Conservation (phyloP, 2,888 invertebrate genomes). For the Ligdia adustata region DNA sequence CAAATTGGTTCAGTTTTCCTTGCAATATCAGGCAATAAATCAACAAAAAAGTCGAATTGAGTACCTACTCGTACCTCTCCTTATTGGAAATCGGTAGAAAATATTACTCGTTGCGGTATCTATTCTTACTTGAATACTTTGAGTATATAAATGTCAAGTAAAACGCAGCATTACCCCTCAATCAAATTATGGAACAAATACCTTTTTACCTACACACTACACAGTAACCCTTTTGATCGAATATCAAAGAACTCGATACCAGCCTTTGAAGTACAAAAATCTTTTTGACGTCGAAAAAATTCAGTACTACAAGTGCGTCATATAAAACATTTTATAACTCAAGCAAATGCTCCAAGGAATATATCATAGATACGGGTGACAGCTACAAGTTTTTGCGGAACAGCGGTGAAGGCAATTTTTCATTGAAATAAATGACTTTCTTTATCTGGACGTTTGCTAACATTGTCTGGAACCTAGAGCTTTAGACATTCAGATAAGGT, state of each 20-base stretch:
- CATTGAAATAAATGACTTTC: slow-evolving; percentile 60
- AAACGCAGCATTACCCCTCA: too few relatives aligned
- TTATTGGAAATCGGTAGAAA: too few relatives aligned
- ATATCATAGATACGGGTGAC: slow-evolving; percentile 41
- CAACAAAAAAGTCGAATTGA: too few relatives aligned
- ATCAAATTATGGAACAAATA: too few relatives aligned
- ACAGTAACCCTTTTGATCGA: slow-evolving; percentile 17
- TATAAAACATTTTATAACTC: slow-evolving; percentile 43
- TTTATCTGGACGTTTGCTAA: slow-evolving; percentile 53
- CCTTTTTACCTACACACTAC: slow-evolving; percentile 12
- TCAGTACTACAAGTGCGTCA: slow-evolving; percentile 28
- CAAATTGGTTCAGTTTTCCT: too few relatives aligned
- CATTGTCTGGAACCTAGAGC: slow-evolving; percentile 34
- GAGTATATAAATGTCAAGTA: too few relatives aligned
- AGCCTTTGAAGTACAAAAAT: slow-evolving; percentile 23
- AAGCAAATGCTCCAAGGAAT: slow-evolving; percentile 41
- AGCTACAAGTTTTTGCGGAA: slow-evolving; percentile 41
- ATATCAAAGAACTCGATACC: slow-evolving; percentile 23
- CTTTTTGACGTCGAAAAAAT: slow-evolving; percentile 34
- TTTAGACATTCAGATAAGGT: slow-evolving; percentile 28
- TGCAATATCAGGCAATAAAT: too few relatives aligned
- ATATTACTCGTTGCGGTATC: too few relatives aligned
- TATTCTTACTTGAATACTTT: too few relatives aligned
- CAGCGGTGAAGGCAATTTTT: slow-evolving; percentile 53
- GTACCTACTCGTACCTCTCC: too few relatives aligned